Evolutionary conservation across 1,140 invertebrate genomes (phyloP).

Genomic region (Temnothorax nylanderi): DNA sequence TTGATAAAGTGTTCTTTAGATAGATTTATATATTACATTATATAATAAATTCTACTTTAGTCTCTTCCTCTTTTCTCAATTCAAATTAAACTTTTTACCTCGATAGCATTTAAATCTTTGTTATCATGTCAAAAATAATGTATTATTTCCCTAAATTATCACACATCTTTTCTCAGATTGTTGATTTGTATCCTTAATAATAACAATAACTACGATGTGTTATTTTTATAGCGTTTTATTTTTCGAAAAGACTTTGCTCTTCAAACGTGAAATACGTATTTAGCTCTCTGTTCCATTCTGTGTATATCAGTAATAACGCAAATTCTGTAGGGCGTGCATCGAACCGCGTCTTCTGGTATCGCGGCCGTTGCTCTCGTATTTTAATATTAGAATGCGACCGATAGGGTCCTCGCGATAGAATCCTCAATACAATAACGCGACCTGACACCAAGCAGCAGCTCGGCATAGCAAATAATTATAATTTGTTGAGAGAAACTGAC

Average conservation of each 20-base stretch:
- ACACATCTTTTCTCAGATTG: not conserved
- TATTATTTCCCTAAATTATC: not conserved
- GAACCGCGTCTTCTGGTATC: slow-evolving; percentile 49
- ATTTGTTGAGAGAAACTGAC: slow-evolving; percentile 56
- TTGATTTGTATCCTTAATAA: not conserved
- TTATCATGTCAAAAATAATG: not conserved
- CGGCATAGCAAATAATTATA: slow-evolving; percentile 43
- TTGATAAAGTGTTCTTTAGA: not conserved
- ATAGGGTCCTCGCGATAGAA: slow-evolving; percentile 55
- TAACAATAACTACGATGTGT: not conserved
- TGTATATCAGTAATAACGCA: slow-evolving; percentile 25
- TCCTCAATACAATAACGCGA: slow-evolving; percentile 53
- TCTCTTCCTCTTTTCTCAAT: not conserved
- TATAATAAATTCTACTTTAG: not conserved
- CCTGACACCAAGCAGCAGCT: slow-evolving; percentile 5
- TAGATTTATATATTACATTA: not conserved
- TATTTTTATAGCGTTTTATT: not conserved
- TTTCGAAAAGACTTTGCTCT: not conserved
- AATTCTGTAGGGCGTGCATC: slow-evolving; percentile 53
- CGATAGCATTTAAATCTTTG: not conserved
- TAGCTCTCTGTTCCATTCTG: not conserved
- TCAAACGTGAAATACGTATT: not conserved
- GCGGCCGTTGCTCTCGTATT: slow-evolving; percentile 66
- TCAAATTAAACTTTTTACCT: not conserved
- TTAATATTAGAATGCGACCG: slow-evolving; percentile 66